Percentiles rank a stretch among this genome's conserved stretches.
Evolutionary conservation across 2,888 invertebrate species (phyloP).

Genomic region (Sclerodermus sp.): DNA sequence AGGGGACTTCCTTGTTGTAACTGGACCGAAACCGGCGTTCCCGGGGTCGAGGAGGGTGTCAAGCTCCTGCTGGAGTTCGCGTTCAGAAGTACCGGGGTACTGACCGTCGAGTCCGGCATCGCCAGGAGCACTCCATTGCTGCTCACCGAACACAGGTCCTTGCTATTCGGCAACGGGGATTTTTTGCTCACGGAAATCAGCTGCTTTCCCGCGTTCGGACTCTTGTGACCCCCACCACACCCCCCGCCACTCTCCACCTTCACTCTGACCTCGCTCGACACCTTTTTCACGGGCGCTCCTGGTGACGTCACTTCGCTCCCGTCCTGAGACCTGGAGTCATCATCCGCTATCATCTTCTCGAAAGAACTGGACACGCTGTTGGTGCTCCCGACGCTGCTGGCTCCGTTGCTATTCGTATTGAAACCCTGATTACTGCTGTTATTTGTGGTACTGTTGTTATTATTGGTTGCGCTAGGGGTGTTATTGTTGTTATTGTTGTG

Average conservation of each 20-base stretch:
- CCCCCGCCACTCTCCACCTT: constrained; percentile 52
- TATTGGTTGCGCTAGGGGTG: constrained; percentile 78
- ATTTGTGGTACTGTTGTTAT: constrained; percentile 51
- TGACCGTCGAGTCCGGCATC: constrained; percentile 62
- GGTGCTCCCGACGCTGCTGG: constrained; percentile 70
- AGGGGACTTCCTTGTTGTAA: constrained; percentile 65
- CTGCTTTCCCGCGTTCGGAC: constrained; percentile 54
- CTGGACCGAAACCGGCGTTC: constrained; percentile 66
- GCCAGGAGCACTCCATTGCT: constrained; percentile 54
- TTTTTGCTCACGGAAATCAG: constrained; percentile 60
- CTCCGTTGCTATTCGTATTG: constrained; percentile 76
- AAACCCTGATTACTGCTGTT: constrained; percentile 69
- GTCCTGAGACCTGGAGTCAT: constrained; percentile 75
- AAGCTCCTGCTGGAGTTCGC: constrained; percentile 66
- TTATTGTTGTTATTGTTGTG: constrained; percentile 81
- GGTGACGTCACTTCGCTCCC: constrained; percentile 62
- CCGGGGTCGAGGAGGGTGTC: constrained; percentile 67
- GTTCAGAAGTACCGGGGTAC: constrained; percentile 48
- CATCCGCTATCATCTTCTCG: constrained; percentile 73
- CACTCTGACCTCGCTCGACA: constrained; percentile 58
- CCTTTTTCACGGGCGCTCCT: constrained; percentile 61
- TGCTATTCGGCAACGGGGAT: constrained; percentile 60
- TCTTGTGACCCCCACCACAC: too few relatives aligned
- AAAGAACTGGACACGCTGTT: constrained; percentile 67
- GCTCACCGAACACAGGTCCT: constrained; percentile 51